Evolutionary conservation across 2,888 invertebrate genomes (phyloP).

Genomic region (Agonopterix heracliana): DNA sequence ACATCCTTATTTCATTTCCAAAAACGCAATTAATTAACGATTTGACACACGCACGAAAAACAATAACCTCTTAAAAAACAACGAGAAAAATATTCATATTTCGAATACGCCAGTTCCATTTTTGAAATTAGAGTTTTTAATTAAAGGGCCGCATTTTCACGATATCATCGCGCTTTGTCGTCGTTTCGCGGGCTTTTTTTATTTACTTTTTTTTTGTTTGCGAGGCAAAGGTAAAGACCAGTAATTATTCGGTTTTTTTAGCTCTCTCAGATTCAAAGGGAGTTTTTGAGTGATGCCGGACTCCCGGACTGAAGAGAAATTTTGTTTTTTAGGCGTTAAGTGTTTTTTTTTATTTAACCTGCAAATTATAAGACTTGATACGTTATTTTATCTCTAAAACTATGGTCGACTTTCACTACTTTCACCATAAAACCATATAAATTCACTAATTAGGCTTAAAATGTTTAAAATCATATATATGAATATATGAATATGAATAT

Average conservation of each 20-base stretch:
- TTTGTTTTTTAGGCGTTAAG: no score
- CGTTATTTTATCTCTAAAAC: no score
- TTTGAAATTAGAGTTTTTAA: conserved; percentile 41
- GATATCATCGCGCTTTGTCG: conserved; percentile 32
- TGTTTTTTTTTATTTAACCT: no score
- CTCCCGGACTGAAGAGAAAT: not conserved
- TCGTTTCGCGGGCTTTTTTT: conserved; percentile 18
- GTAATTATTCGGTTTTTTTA: conserved; percentile 10
- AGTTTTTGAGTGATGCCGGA: not conserved
- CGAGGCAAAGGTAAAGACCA: conserved; percentile 10
- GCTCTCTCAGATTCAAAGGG: conserved; percentile 1
- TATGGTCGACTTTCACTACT: no score
- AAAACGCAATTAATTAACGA: not conserved
- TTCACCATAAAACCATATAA: no score
- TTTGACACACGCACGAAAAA: not conserved
- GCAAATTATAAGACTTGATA: no score
- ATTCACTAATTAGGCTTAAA: no score
- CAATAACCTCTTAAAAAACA: not conserved
- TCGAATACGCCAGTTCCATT: conserved; percentile 17
- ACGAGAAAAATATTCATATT: conserved; percentile 5
- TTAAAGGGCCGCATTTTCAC: conserved; percentile 28
- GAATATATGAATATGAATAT: no score
- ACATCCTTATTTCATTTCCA: not conserved
- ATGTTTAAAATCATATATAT: no score
- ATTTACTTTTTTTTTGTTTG: conserved; percentile 21